Base-by-base conservation (phyloP, 2,797 vertebrate genomes). In the Micropoecilia bifurca region DNA sequence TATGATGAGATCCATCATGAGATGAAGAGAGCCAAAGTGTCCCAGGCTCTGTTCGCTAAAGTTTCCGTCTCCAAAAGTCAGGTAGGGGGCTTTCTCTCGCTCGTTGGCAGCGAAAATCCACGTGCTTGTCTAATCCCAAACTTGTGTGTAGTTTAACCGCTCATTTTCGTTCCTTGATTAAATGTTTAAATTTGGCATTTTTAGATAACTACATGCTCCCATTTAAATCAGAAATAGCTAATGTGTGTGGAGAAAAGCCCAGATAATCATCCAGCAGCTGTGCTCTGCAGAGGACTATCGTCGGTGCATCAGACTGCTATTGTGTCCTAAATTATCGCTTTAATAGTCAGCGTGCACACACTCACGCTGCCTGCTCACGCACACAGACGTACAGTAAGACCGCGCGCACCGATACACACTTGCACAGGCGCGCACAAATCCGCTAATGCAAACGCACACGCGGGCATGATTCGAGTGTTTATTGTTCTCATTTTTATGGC, bases 11-110 rank as follows among this genome's bases (percentile, higher is more conserved):
- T 98, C 87, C 97, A 98, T 94, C 97, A 97, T 81, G 98, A 98
- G 96, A 99, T 99, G 98, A 99, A 97, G 94, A 95, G 97, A 86
- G 98, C 98, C 84, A 99, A 99, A 93, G 97, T 99, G 87, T 99
- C 98, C 84, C 98, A 98, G 95, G 97, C 98, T 84, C 93, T 99
- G 88, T 99, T 99, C 87, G 98, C 98, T 39, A 99, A 99, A 91
- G 97, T 99, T 91, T 97, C 98, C 0, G 98, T 97, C 74, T 98
- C 97, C 91, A 99, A 99, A 95, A 99, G 98, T 94, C 98, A 99
- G 98, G 98, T 98, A 97, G 30, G 41, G 22, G 12, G 39, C 6
- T 41, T 22, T 43, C 18, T 43, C 72, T 69, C 25, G 18, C 36
- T 16, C 66, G 6, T 18, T 71, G 73, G 72, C 39, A 68, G 79